Base-by-base conservation (phyloP, 1,140 invertebrate genomes). In the Tribolium castaneum region DNA sequence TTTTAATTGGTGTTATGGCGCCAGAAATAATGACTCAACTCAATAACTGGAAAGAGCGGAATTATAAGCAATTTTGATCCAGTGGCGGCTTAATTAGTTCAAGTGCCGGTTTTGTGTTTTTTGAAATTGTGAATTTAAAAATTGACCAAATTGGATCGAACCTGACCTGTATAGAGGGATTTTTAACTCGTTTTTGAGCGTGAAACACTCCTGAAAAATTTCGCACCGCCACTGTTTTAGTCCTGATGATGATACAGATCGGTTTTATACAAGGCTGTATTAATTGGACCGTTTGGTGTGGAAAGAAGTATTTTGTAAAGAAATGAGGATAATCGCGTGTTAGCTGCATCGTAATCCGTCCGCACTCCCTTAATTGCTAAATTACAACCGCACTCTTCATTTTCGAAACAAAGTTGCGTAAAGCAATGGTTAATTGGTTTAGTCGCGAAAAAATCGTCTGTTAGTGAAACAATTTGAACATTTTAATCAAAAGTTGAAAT, bases 1-100 rank as follows among this genome's bases (percentile, higher is more conserved):
- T 25, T n/a, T 25, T 59, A 59, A 59, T 59, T 59, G 54, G 25
- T 59, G 54, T 59, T 34, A 66, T 66, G 59, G 59, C 59, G 59
- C 59, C 59, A 66, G 25, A 66, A 35, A 35, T 66, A 13, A 35
- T 66, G 30, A 66, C 13, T 35, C 59, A 34, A 14, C 51, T 13
- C 54, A 59, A 59, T 59, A 59, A 59, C 25, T 6, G 19, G 4
- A 19, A 0, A 3, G 19, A 19, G 30, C 54, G 54, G 54, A 59
- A 25, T 59, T 59, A 25, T 59, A 59, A 22, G 54, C 19, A 59
- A 5, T n/a, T 22, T 59, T 22, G 16, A 19, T 2, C 16, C 16
- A 19, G 16, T 19, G 16, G 16, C 2, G 16, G 16, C 16, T 19
- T 19, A 19, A 19, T 2, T 19, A 19, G 16, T 19, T 19, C 1